Base-by-base conservation (phyloP, 2,888 invertebrate species). In the Orthonychiurus folsomi region DNA sequence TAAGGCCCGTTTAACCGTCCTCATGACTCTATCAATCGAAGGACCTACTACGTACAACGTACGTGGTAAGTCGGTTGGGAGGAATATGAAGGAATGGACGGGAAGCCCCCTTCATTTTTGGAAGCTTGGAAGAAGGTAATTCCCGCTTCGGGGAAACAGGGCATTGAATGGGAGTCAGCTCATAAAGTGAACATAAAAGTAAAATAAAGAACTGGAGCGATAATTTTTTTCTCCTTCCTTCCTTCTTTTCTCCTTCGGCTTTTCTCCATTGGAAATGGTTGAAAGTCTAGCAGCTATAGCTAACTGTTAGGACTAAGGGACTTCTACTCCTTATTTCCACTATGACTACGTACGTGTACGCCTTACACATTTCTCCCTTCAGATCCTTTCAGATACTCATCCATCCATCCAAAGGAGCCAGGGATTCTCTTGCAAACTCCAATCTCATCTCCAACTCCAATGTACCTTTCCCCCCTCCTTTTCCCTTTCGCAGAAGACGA, bases 1-100 rank as follows among this genome's bases (percentile, higher is more conserved):
- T 67, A 62, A 62, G 64, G 60, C 55, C 69, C 65, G 69, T 67
- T 66, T 64, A 27, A 9, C 9, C 26, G 67, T 68, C 63, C 63
- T 65, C 66, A 69, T 69, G 69, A 69, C 66, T 69, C 71, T 71
- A 68, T 69, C 69, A 69, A 69, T 71, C 69, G 69, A 69, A 68
- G 65, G 15, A 15, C 5, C 9, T 9, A 37, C 15, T 37, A 15
- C 37, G 9, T 15, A 37, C 37, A 37, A 65, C 64, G 37, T 37
- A n/a, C n/a, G n/a, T n/a, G n/a, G n/a, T n/a, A n/a, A n/a, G n/a
- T n/a, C n/a, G n/a, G n/a, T n/a, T n/a, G n/a, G n/a, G n/a, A n/a
- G n/a, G n/a, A n/a, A n/a, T n/a, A n/a, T n/a, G n/a, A n/a, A n/a
- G n/a, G n/a, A n/a, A n/a, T n/a, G n/a, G n/a, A n/a, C n/a, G n/a